Evolutionary conservation across 1,140 invertebrate species (phyloP).

Genomic region (Nixonia krombeini): DNA sequence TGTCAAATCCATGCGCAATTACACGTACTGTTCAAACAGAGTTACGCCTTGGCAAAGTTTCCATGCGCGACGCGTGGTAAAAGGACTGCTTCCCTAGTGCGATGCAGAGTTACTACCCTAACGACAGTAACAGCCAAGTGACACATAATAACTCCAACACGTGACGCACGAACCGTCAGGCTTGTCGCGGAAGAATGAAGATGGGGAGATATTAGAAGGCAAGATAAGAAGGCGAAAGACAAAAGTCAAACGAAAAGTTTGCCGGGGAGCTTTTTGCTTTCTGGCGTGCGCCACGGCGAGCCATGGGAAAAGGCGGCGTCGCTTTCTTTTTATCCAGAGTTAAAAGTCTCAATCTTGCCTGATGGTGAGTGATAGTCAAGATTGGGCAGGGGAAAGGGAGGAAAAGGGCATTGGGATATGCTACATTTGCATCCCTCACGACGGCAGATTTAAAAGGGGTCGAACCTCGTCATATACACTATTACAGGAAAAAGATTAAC

Average conservation of each 20-base stretch:
- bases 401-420: constrained; percentile 7
- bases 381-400: background rate
- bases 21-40: background rate
- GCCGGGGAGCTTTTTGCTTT: no score
- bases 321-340: background rate
- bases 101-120: background rate
- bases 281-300: background rate
- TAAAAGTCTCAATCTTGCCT: background rate
- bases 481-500: constrained; percentile 15
- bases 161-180: constrained; percentile 17
- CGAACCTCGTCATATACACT: background rate
- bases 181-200: background rate
- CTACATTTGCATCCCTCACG: constrained; percentile 2
- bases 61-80: background rate
- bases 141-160: constrained; percentile 45
- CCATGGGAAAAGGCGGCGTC: background rate
- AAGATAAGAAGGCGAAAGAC: background rate
- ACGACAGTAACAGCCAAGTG: no score
- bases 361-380: background rate
- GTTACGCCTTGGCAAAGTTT: background rate
- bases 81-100: no score
- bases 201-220: background rate
- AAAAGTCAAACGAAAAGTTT: background rate
- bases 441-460: constrained; percentile 3
- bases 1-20: background rate